phyloP scores from a whole-genome alignment of 2,113 vertebrate genomes.

The Chionis minor region DNA sequence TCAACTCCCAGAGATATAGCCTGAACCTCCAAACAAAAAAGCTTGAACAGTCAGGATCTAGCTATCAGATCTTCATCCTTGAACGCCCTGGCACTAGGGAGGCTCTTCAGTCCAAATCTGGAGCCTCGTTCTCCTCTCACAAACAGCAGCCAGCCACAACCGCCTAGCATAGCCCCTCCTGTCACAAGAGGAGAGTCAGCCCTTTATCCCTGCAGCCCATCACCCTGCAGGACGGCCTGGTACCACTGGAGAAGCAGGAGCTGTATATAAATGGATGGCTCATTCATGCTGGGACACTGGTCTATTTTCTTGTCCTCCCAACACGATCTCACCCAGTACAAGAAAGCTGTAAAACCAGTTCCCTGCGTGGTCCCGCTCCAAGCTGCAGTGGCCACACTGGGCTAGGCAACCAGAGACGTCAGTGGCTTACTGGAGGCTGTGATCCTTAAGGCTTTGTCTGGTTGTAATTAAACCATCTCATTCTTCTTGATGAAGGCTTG shows the following conservation, averaged over 20 bases:
- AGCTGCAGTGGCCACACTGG: neutral
- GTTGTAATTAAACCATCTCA: neutral
- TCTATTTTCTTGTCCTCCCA: neutral
- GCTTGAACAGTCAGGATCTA: neutral
- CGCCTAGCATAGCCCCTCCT: neutral
- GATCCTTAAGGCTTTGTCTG: neutral
- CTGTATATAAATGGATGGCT: neutral
- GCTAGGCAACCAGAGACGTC: neutral
- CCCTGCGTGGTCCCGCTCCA: neutral
- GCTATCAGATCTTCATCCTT: neutral
- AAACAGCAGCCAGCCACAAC: neutral
- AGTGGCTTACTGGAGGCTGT: neutral
- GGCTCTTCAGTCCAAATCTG: neutral
- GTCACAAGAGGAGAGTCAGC: neutral
- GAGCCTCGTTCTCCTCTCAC: neutral
- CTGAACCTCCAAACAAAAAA: neutral
- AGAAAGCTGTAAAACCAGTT: neutral
- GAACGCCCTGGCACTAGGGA: neutral
- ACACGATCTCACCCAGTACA: neutral
- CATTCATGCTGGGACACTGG: slow-evolving; percentile 52
- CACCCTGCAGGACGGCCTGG: slow-evolving; percentile 38
- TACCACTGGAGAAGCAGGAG: slow-evolving; percentile 11
- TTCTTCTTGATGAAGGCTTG: neutral
- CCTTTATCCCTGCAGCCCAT: slow-evolving; percentile 12
- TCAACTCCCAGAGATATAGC: neutral